Evolutionary conservation across 2,888 invertebrate genomes (phyloP).

Genomic region (Melikaiella ostensackeni): DNA sequence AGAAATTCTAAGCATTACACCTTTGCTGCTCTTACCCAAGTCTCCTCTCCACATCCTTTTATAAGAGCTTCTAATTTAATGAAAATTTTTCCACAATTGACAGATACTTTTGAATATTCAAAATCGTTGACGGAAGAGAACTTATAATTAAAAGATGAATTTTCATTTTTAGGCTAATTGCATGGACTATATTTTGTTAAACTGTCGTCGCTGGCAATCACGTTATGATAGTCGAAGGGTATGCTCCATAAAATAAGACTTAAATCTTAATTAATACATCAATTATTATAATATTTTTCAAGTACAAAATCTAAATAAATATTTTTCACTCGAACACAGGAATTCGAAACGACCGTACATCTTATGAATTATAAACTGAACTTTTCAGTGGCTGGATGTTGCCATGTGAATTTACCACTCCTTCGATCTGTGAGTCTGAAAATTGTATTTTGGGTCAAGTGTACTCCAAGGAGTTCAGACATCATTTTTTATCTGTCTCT

Average conservation of each 20-base stretch:
- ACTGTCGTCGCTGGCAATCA: constrained; percentile 56
- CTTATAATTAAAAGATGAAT: background rate
- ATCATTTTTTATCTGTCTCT: background rate
- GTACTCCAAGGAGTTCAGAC: background rate
- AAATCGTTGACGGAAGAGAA: too few relatives aligned
- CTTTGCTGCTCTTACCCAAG: too few relatives aligned
- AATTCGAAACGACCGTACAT: constrained; percentile 62
- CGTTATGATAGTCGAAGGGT: background rate
- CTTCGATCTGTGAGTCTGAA: constrained; percentile 68
- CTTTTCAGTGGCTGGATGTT: constrained; percentile 73
- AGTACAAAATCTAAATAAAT: background rate
- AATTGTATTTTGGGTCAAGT: constrained; percentile 12
- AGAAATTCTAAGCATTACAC: too few relatives aligned
- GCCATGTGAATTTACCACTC: constrained; percentile 67
- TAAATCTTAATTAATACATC: background rate
- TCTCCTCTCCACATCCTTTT: too few relatives aligned
- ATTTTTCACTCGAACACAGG: constrained; percentile 47
- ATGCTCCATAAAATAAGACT: background rate
- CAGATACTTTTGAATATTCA: too few relatives aligned
- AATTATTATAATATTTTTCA: background rate
- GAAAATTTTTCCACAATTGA: too few relatives aligned
- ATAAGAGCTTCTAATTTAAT: too few relatives aligned
- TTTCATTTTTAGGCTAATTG: constrained; percentile 65
- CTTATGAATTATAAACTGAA: constrained; percentile 65
- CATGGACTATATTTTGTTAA: constrained; percentile 63